Evolutionary conservation across 1,140 invertebrate genomes (phyloP), one percentile per base, ranked within the genome.

Genomic region (Samia ricini): DNA sequence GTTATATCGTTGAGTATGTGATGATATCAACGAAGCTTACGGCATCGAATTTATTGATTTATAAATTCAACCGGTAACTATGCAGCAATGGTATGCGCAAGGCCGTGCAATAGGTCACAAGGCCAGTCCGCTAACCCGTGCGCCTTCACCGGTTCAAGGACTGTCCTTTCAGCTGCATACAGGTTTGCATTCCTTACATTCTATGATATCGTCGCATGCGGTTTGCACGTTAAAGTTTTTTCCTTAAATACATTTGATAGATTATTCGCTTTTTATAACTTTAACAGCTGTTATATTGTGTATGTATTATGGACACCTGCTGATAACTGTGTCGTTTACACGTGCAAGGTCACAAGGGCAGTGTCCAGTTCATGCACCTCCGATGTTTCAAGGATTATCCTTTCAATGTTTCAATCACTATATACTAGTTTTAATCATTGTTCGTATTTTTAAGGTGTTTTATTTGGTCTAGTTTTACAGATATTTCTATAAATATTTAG

Each of bases 51-150:
- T 5, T 42, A 42, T 42, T 42, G n/a, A 42, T 42, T n/a, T n/a
- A 1, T 42, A 42, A 8, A 42, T 2, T 42, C 7, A 42, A 15
- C 12, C 12, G 33, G 33, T 15, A 42, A 42, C 33, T 42, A 63
- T 26, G 57, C 56, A 48, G 58, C 42, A 18, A 22, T 48, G 58
- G 49, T 60, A 83, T 76, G 72, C 76, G 77, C 81, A 83, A 84
- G 80, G 83, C 77, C 81, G 67, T 61, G 65, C 63, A 75, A 85
- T 87, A 85, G 81, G 84, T 85, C 81, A 84, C 74, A 77, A 80
- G 83, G 84, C 78, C 81, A 72, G 68, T 69, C 70, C 72, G 74
- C 74, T 78, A 72, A 60, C 73, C 69, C 77, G 76, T 77, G 76
- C 74, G 77, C 67, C 33, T 42, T 42, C 33, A 42, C 33, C 33